phyloP scores from a whole-genome alignment of 35 echinoderm and acorn worm species.

The Apostichopus parvimensis region DNA sequence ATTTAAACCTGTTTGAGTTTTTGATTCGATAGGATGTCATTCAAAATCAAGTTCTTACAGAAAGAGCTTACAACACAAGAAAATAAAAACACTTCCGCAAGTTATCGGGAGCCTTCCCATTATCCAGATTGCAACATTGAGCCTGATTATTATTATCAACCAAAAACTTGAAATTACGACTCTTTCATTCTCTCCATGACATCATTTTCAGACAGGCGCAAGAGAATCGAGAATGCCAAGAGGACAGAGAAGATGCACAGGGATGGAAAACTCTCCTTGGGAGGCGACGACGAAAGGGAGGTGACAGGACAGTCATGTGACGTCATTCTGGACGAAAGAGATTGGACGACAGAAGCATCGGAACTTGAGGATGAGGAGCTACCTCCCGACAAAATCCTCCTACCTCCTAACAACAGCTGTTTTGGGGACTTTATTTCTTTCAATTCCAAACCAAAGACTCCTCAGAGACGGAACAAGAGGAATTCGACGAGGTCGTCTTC shows the following conservation, averaged over 20 bases:
- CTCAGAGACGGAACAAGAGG: not conserved
- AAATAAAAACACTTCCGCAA: no score
- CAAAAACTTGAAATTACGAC: no score
- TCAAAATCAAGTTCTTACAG: no score
- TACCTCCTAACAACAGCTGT: not conserved
- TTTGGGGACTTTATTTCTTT: slow-evolving; percentile 6
- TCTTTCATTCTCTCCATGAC: not conserved
- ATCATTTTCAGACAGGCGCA: not conserved
- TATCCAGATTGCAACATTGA: no score
- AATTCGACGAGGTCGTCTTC: not conserved
- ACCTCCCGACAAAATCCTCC: not conserved
- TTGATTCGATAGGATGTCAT: no score
- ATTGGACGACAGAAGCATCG: not conserved
- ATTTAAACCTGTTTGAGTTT: no score
- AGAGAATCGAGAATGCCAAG: not conserved
- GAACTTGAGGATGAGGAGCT: not conserved
- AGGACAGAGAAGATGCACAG: not conserved
- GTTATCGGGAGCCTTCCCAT: no score
- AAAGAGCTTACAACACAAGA: no score
- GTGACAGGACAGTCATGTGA: not conserved
- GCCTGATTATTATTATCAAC: no score
- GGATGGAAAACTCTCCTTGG: not conserved
- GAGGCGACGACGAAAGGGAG: not conserved
- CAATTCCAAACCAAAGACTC: not conserved
- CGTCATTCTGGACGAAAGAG: not conserved